Evolutionary conservation across 2,113 vertebrate genomes (phyloP).

Genomic region (Astatotilapia flaviijosephi): DNA sequence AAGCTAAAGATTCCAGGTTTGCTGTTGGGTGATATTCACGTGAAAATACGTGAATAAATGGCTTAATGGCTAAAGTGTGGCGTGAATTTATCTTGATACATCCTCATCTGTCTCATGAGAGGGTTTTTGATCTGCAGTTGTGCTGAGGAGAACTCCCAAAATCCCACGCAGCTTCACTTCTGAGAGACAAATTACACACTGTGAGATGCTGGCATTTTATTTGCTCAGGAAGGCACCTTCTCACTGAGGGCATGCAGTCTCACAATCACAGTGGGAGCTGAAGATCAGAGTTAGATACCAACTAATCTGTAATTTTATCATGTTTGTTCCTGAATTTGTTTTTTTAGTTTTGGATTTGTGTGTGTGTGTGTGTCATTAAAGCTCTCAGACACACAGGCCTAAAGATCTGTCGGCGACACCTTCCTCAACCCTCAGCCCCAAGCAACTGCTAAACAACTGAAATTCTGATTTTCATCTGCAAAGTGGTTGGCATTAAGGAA

Average conservation of each 20-base stretch:
- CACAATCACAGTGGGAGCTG: too few relatives aligned
- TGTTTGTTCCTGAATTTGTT: neutral
- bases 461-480: neutral
- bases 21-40: neutral
- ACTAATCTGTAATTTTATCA: neutral
- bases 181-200: neutral
- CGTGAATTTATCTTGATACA: neutral
- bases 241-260: neutral
- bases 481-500: neutral
- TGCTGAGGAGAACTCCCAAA: neutral
- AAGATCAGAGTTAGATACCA: neutral
- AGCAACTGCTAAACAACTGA: neutral
- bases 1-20: neutral
- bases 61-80: neutral
- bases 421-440: neutral
- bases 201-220: neutral
- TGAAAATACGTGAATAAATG: neutral
- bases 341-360: neutral
- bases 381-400: neutral
- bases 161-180: neutral
- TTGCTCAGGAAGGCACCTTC: neutral
- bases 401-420: accelerated
- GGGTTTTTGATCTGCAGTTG: neutral
- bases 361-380: neutral
- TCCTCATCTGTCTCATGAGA: neutral